phyloP scores from a whole-genome alignment of 1,140 invertebrate genomes.

The Anadara kagoshimensis region DNA sequence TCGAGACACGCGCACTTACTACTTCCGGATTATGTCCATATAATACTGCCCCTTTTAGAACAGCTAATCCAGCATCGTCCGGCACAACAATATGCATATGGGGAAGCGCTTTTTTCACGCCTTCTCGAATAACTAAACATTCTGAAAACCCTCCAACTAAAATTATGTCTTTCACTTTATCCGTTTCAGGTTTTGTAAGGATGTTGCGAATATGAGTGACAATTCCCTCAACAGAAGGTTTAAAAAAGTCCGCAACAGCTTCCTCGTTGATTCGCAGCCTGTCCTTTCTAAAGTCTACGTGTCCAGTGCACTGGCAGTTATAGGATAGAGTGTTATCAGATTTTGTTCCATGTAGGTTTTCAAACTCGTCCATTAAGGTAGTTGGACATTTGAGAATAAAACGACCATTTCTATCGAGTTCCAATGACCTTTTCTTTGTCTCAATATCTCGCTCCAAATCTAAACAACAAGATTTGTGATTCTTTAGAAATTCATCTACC shows the following conservation, averaged over 20 bases:
- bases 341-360: neutral
- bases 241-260: constrained; percentile 4
- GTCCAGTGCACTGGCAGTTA: neutral
- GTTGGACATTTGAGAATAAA: neutral
- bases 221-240: constrained; percentile 2
- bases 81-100: neutral
- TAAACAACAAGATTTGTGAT: neutral
- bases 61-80: constrained; percentile 45
- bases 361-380: neutral
- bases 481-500: constrained; percentile 6
- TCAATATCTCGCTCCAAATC: constrained; percentile 4
- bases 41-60: constrained; percentile 76
- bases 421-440: neutral
- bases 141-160: constrained; percentile 26
- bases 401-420: neutral
- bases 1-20: constrained; percentile 75
- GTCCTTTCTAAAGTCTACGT: neutral
- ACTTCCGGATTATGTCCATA: constrained; percentile 78
- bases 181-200: constrained; percentile 9
- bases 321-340: neutral
- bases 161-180: constrained; percentile 1
- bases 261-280: neutral
- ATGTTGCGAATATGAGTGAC: neutral
- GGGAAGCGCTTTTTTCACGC: constrained; percentile 4
- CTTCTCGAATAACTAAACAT: constrained; percentile 9